Evolutionary conservation across 2,888 invertebrate genomes (phyloP), one percentile per base, ranked within the genome.

Genomic region (Azorinus chamasolen): DNA sequence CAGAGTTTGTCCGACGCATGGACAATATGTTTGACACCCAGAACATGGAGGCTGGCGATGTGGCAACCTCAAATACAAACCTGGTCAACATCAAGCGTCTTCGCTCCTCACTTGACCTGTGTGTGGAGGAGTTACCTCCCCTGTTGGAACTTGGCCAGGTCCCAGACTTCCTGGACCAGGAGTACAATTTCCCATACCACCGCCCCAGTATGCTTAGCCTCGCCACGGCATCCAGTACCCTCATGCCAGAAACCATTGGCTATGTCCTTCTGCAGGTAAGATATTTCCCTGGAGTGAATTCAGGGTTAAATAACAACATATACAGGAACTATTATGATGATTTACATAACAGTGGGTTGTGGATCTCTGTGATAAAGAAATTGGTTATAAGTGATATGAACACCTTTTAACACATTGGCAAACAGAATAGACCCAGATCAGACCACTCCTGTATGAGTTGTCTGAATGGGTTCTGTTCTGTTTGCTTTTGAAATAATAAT

Each of bases 151-250:
- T 91, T 5, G 91, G 90, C 8, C 79, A 87, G 51, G 75, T 83
- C 10, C 83, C 86, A 3, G 85, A 85, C 1, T 59, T 80, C 22
- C 63, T 79, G 37, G 76, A 76, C 20, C 65, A 82, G 48, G 87
- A 88, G 24, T 91, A 84, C 74, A 83, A 87, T 75, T 91, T 92
- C 85, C 91, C 92, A 2, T 92, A 92, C 76, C 91, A 92, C 69
- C 76, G 88, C 22, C 92, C 91, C 1, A 91, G 91, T 62, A 85
- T 91, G 25, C 78, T 90, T 65, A 91, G 90, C 58, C 48, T 90
- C 63, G 85, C 87, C 10, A 89, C 89, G 25, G 87, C 85, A 0
- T 86, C 89, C 43, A 89, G 88, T 41, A 79, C 86, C 3, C 77
- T 88, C 75, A 89, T 91, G 90, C 91, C 92, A 18, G 91, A 91